Percentiles rank a stretch among this genome's conserved stretches.
Evolutionary conservation across 1,140 invertebrate genomes (phyloP).

Genomic region (Antheraea mylitta): DNA sequence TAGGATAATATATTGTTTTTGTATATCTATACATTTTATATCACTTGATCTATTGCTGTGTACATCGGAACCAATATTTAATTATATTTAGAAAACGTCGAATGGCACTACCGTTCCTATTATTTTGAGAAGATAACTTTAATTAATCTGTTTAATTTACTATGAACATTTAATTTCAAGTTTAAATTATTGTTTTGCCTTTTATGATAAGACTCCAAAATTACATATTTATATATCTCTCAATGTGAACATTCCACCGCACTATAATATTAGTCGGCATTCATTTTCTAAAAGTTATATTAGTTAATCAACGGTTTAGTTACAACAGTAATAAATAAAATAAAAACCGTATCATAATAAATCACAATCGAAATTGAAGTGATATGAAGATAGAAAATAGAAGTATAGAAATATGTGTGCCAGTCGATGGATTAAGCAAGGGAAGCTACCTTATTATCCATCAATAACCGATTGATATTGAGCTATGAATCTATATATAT

Average conservation of each 20-base stretch:
- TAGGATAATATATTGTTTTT: no score
- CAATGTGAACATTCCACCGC: neutral
- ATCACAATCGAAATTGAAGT: slow-evolving; percentile 53
- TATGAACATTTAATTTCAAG: no score
- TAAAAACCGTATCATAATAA: slow-evolving; percentile 57
- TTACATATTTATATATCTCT: neutral
- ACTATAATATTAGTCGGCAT: slow-evolving; percentile 8
- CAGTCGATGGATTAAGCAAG: slow-evolving; percentile 57
- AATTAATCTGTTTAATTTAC: no score
- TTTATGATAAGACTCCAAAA: neutral
- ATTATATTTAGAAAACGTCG: no score
- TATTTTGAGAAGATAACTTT: no score
- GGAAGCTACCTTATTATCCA: slow-evolving; percentile 43
- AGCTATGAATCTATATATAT: neutral
- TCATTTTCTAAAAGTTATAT: slow-evolving; percentile 36
- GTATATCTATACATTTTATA: no score
- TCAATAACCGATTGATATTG: slow-evolving; percentile 26
- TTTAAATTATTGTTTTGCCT: no score
- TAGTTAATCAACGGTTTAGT: slow-evolving; percentile 73
- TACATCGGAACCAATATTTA: no score
- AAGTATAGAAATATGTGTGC: slow-evolving; percentile 57
- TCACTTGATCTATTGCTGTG: no score
- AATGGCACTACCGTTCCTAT: no score
- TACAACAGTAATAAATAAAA: slow-evolving; percentile 64
- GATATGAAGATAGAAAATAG: slow-evolving; percentile 55